These are phyloP conservation scores for Lydus trimaculatus DNA, from an alignment of 2,888 invertebrate genomes.

Conservation along the genomic window DNA sequence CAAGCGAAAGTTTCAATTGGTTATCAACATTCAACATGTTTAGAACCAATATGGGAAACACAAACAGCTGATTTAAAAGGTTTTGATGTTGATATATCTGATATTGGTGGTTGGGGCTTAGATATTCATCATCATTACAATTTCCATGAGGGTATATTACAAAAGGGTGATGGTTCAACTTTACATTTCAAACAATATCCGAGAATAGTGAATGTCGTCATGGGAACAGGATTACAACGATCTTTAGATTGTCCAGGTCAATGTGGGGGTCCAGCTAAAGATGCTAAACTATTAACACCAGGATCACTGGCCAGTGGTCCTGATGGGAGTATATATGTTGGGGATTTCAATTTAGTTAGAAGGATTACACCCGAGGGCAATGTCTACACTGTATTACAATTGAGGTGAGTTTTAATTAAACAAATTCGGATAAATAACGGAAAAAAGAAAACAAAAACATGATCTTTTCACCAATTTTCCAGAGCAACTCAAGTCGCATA, in stretches of 20 bases:
- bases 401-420: constrained; percentile 69
- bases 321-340: constrained; percentile 96
- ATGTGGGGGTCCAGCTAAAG: constrained; percentile 85
- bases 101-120: constrained; percentile 97
- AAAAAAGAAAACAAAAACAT: neutral
- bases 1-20: constrained; percentile 91
- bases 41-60: constrained; percentile 91
- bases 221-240: constrained; percentile 91
- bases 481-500: constrained; percentile 96
- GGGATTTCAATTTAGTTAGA: constrained; percentile 94
- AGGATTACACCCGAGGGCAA: constrained; percentile 89
- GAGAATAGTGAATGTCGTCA: constrained; percentile 86
- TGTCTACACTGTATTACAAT: constrained; percentile 86
- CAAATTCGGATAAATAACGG: neutral
- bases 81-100: constrained; percentile 95
- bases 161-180: constrained; percentile 92
- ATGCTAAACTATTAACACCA: constrained; percentile 88
- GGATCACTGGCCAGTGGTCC: constrained; percentile 94
- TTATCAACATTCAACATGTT: constrained; percentile 91
- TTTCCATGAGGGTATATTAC: constrained; percentile 96
- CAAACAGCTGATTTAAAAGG: constrained; percentile 91
- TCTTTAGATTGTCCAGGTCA: constrained; percentile 86
- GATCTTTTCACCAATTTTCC: constrained; percentile 52
- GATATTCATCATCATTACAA: constrained; percentile 99
- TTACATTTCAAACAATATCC: constrained; percentile 94